Evolutionary conservation across 1,140 invertebrate species (phyloP), one percentile per base, ranked within the genome.

Genomic region (Drosophila sucinea): DNA sequence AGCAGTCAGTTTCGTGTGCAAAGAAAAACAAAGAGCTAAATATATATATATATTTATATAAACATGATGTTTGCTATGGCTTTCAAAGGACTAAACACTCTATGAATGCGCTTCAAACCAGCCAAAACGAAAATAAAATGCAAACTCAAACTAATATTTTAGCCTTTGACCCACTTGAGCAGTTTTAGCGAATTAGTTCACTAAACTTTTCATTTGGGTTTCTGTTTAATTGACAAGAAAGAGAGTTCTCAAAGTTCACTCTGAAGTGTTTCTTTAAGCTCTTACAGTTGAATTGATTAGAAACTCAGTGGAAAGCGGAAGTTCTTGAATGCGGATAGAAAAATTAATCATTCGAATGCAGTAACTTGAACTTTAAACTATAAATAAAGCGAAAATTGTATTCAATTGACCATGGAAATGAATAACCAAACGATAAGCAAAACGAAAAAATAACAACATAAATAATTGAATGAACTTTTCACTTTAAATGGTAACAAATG

Each of bases 211-310:
- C 8, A 51, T 25, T 51, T 41, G 40, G 44, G 25, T 51, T 51
- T 51, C 7, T 38, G 44, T 51, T 51, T 51, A 51, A 51, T 51
- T 51, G 44, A 51, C 44, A 25, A 51, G 44, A 51, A 51, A 27
- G 6, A 27, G 6, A n/a, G 44, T 27, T 47, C 23, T 8, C 7
- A 8, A 51, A 51, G 6, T 51, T 51, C 27, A 23, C 8, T 27
- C 25, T 51, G 6, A 51, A 51, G 44, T 51, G 4, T 51, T 10
- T 2, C 25, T 27, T 25, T 51, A 51, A 51, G 44, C 44, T 8
- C 44, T 51, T 5, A 27, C 44, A 51, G 44, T 51, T 51, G 44
- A 51, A 51, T 51, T 51, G 23, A 27, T 51, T 47, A 38, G 1
- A 25, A 40, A 2, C 40, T 55, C 11, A 33, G 1, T 7, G 23